Evolutionary conservation across 2,113 vertebrate species (phyloP), one percentile per base, ranked within the genome.

Genomic region (Phrynosoma blainvillii): DNA sequence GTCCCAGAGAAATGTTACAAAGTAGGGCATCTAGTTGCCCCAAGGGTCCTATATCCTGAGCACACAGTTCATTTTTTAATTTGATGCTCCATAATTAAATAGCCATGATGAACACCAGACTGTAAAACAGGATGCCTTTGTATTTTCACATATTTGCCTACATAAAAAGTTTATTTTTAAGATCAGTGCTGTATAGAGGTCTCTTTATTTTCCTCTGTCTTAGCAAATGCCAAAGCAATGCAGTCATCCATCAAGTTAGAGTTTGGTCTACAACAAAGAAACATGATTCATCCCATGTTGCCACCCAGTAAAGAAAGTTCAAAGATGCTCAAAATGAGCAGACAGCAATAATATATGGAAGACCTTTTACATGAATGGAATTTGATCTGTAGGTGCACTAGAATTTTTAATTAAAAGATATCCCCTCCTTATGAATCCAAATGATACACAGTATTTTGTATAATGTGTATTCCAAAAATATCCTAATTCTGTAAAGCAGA

Each of bases 121-220:
- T 77, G 80, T 89, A 89, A 93, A 84, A 91, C 79, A 92, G 85
- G 90, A 87, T 94, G 56, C 74, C 77, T 94, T 89, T 94, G 87
- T 91, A 90, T 89, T 90, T 90, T 91, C 90, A 88, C 42, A 85
- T 93, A 94, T 93, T 95, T 91, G 84, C 86, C 88, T 94, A 93
- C 82, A 81, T 9, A 0, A 90, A 79, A 93, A 89, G 91, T 93
- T 94, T 90, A 92, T 93, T 94, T 95, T 95, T 90, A 84, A 93
- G 90, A 80, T 93, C 82, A 91, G 78, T 89, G 87, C 94, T 89
- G 79, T 88, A 95, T 84, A 88, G 89, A 87, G 77, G 82, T 81
- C 82, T 82, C 89, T 81, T 94, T 89, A 87, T 95, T 89, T 92
- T 81, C 88, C 89, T 65, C 79, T 92, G 59, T 95, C 84, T 86